Evolutionary conservation across 2,888 invertebrate species (phyloP), one percentile per base, ranked within the genome.

Genomic region (Aricia artaxerxes): DNA sequence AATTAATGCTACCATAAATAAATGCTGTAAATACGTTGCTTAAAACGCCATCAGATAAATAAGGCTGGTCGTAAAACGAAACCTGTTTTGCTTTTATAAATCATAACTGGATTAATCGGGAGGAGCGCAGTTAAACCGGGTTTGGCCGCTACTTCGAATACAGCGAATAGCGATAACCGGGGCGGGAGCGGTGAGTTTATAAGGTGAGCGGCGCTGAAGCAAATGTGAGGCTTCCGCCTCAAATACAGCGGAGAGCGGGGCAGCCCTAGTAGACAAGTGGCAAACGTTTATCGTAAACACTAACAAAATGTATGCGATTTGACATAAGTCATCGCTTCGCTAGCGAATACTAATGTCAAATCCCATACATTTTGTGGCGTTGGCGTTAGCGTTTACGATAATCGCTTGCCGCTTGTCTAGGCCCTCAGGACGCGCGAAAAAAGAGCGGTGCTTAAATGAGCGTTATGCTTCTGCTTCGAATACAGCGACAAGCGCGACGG

Each of bases 101-200:
- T 78, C 73, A 78, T 78, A 78, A 78, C 60, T 16, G 73, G 78
- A 73, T 78, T 78, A 73, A 78, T 78, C 57, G 78, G 31, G 64
- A 75, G 31, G 53, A 75, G 73, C 16, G 49, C 53, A 75, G 49
- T 75, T 75, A 75, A 75, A 13, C 31, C 44, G 53, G 53, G 49
- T 13, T 16, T 57, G 16, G 57, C 16, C 16, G 57, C 16, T 57
- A 11, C 16, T 16, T 57, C 0, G 4, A 57, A 16, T 57, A 57
- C 16, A 57, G 57, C 57, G 57, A 13, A 57, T 11, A 57, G 57
- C 57, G 57, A 13, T 4, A 4, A 11, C 4, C 57, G 57, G 16
- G 16, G 57, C 57, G 57, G 4, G 3, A 16, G 16, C 57, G 16
- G 4, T 13, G 57, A 57, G 57, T 4, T 13, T 24, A 24, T 24